A percentile compares a stretch with the other conserved stretches of the same genome.
Conservation (phyloP, 2,888 invertebrate genomes). For the Rutpela maculata region DNA sequence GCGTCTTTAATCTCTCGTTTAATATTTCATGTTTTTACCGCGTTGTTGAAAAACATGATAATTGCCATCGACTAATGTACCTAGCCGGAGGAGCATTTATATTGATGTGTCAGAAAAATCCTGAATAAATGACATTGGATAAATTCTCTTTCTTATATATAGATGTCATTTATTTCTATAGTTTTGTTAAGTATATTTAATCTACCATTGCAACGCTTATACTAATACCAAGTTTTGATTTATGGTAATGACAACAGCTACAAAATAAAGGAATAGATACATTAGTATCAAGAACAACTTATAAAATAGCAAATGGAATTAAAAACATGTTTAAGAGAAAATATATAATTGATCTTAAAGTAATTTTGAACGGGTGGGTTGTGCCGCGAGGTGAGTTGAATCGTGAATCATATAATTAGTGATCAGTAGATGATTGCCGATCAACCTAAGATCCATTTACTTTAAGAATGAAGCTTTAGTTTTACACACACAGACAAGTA, state of each 20-base stretch:
- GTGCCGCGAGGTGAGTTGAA: too few relatives aligned
- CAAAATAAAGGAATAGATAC: not conserved
- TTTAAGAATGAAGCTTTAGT: too few relatives aligned
- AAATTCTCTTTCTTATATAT: slow-evolving; percentile 38
- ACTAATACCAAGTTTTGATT: slow-evolving; percentile 1
- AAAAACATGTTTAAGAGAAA: not conserved
- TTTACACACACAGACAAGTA: too few relatives aligned
- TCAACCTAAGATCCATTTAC: too few relatives aligned
- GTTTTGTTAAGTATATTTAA: slow-evolving; percentile 27
- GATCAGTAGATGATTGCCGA: too few relatives aligned
- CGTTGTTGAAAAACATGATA: slow-evolving; percentile 70
- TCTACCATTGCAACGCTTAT: slow-evolving; percentile 7
- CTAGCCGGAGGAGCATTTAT: slow-evolving; percentile 63
- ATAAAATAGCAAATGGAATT: not conserved
- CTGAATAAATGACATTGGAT: slow-evolving; percentile 42
- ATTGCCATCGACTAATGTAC: slow-evolving; percentile 70
- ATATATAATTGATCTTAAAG: not conserved
- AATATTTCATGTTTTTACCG: slow-evolving; percentile 71
- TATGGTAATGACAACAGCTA: not conserved
- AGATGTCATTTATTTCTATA: slow-evolving; percentile 34
- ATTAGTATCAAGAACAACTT: not conserved
- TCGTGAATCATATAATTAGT: too few relatives aligned
- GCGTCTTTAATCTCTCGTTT: slow-evolving; percentile 71
- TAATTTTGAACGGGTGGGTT: not conserved
- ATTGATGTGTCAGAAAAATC: slow-evolving; percentile 59